Evolutionary conservation across 2,113 vertebrate genomes (phyloP).

Genomic region (Amphiprion ocellaris): DNA sequence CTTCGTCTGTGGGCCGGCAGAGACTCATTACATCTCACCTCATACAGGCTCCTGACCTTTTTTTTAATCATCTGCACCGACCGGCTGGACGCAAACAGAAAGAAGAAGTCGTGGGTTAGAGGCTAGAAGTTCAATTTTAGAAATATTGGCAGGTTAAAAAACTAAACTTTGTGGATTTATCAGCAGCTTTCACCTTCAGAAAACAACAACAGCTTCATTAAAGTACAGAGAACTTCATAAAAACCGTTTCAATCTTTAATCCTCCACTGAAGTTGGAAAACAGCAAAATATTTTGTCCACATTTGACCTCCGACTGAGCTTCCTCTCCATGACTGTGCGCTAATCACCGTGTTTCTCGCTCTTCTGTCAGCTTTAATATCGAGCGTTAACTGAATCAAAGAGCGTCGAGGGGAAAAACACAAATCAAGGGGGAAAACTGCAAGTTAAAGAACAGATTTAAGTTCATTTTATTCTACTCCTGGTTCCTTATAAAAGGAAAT

Average conservation of each 20-base stretch:
- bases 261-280: not conserved
- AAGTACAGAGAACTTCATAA: not conserved
- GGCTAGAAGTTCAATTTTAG: too few species aligned
- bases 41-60: slow-evolving; percentile 39
- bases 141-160: not conserved
- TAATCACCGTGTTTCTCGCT: slow-evolving; percentile 25
- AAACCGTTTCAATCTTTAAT: too few species aligned
- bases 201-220: not conserved
- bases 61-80: slow-evolving; percentile 7
- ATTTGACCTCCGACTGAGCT: slow-evolving; percentile 5
- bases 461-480: not conserved
- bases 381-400: slow-evolving; percentile 9
- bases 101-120: too few species aligned
- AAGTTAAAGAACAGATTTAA: not conserved
- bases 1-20: slow-evolving; percentile 19
- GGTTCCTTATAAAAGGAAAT: not conserved
- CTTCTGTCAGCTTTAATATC: slow-evolving; percentile 31
- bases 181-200: not conserved
- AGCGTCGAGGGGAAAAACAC: not conserved
- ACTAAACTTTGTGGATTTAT: not conserved
- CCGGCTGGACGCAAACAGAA: not conserved
- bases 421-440: slow-evolving; percentile 3
- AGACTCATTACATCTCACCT: slow-evolving; percentile 53
- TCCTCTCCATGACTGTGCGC: slow-evolving; percentile 2
- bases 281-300: slow-evolving; percentile 17